These are phyloP conservation scores for Poecilia picta DNA, from an alignment of 2,797 vertebrate genomes.

Conservation along the genomic window DNA sequence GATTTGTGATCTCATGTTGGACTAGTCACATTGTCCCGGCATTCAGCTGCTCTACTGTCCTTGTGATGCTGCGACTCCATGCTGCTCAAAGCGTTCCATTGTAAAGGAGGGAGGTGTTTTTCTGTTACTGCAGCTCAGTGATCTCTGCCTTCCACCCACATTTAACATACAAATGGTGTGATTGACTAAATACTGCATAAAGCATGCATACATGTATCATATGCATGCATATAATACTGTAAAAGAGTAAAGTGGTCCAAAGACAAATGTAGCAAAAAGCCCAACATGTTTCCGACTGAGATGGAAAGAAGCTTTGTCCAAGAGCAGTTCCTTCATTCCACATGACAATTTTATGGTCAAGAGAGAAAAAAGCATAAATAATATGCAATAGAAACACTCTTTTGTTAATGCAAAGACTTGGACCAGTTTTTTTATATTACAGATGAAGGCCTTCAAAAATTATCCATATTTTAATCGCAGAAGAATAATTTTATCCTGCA, in stretches of 20 bases:
- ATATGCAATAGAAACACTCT: neutral
- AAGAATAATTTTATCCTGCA: too few relatives aligned
- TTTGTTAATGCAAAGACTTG: neutral
- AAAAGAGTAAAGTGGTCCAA: neutral
- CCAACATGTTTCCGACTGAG: neutral
- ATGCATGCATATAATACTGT: neutral
- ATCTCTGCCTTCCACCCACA: neutral
- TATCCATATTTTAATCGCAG: neutral
- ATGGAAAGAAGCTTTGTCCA: neutral
- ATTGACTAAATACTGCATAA: constrained; percentile 9
- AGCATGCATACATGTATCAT: neutral
- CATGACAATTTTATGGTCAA: neutral
- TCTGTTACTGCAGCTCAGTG: neutral
- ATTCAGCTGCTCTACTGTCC: constrained; percentile 34
- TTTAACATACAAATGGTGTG: neutral
- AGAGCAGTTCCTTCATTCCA: neutral
- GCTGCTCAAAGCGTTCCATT: constrained; percentile 42
- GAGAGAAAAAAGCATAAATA: neutral
- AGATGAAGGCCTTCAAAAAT: neutral
- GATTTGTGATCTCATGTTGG: constrained; percentile 53
- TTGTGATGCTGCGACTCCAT: constrained; percentile 41
- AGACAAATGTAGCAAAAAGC: neutral
- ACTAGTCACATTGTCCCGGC: constrained; percentile 32
- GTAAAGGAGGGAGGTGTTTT: constrained; percentile 19
- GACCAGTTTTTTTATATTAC: neutral